Percentiles rank a stretch among this genome's conserved stretches.
Evolutionary conservation across 1,140 invertebrate genomes (phyloP).

Genomic region (Sogatella furcifera): DNA sequence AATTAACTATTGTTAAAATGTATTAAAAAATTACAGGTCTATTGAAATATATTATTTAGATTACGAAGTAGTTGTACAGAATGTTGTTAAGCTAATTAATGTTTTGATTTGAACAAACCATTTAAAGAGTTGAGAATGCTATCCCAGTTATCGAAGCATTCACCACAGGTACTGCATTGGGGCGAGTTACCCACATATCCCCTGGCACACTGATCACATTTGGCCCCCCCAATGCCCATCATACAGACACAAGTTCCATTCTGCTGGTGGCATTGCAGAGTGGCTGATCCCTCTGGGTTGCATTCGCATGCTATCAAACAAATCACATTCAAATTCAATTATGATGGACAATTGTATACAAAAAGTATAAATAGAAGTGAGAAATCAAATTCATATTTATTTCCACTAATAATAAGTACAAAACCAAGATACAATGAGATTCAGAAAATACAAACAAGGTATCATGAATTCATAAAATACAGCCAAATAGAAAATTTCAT

Average conservation of each 20-base stretch:
- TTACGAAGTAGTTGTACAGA: no score
- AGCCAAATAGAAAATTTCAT: no score
- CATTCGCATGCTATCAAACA: slow-evolving; percentile 66
- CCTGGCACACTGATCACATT: slow-evolving; percentile 90
- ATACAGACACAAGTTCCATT: slow-evolving; percentile 83
- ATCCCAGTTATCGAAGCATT: slow-evolving; percentile 99
- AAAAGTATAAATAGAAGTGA: no score
- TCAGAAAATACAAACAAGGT: no score
- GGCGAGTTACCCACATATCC: slow-evolving; percentile 87
- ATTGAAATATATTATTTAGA: no score
- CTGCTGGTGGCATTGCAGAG: slow-evolving; percentile 73
- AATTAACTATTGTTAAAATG: no score
- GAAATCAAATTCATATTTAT: no score
- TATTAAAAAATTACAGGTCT: no score
- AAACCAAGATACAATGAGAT: no score
- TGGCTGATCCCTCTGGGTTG: slow-evolving; percentile 71
- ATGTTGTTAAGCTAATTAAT: no score
- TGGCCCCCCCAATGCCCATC: slow-evolving; percentile 85
- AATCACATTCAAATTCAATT: not conserved
- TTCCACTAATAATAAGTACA: no score
- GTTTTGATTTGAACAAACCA: slow-evolving; percentile 28
- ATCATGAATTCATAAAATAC: no score
- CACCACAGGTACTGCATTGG: slow-evolving; percentile 87
- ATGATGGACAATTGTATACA: not conserved
- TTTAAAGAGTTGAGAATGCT: slow-evolving; percentile 62